A percentile compares a stretch with the other conserved stretches of the same genome.
phyloP scores from a whole-genome alignment of 2,797 vertebrate genomes.

The Poeciliopsis gracilis region DNA sequence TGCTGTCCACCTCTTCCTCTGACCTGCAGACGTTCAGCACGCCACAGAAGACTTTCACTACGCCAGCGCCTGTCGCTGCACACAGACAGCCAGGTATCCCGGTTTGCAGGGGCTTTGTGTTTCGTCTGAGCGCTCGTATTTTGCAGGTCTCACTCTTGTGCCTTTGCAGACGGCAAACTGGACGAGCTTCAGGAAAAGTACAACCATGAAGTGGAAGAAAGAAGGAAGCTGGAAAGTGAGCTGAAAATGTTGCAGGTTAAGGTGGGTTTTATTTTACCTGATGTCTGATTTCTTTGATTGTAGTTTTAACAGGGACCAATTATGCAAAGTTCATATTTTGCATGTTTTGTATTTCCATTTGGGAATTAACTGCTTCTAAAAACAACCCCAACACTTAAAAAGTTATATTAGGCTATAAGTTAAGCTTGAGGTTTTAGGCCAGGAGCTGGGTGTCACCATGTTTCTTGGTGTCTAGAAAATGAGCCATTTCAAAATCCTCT shows the following conservation, averaged over 20 bases:
- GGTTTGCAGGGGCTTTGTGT: background rate
- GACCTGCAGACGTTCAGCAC: constrained; percentile 80
- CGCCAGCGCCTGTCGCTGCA: constrained; percentile 73
- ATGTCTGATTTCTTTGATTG: constrained; percentile 1
- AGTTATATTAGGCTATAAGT: too few relatives aligned
- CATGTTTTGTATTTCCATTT: too few relatives aligned
- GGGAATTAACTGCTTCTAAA: too few relatives aligned
- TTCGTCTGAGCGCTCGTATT: background rate
- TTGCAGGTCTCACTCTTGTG: background rate
- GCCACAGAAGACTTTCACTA: constrained; percentile 82
- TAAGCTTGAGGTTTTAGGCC: too few relatives aligned
- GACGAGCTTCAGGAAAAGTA: constrained; percentile 91
- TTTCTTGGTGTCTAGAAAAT: too few relatives aligned
- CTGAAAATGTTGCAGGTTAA: constrained; percentile 85
- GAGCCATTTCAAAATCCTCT: too few relatives aligned
- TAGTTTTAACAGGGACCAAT: background rate
- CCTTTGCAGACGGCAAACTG: constrained; percentile 80
- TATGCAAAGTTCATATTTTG: too few relatives aligned
- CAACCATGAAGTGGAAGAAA: constrained; percentile 87
- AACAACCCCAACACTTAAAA: too few relatives aligned
- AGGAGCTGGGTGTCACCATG: too few relatives aligned
- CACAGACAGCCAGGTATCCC: constrained; percentile 82
- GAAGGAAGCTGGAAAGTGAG: constrained; percentile 87
- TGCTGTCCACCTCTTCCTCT: constrained; percentile 60
- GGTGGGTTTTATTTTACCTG: constrained; percentile 69